phyloP scores from a whole-genome alignment of 2,797 vertebrate genomes.

The Harpagifer antarcticus region DNA sequence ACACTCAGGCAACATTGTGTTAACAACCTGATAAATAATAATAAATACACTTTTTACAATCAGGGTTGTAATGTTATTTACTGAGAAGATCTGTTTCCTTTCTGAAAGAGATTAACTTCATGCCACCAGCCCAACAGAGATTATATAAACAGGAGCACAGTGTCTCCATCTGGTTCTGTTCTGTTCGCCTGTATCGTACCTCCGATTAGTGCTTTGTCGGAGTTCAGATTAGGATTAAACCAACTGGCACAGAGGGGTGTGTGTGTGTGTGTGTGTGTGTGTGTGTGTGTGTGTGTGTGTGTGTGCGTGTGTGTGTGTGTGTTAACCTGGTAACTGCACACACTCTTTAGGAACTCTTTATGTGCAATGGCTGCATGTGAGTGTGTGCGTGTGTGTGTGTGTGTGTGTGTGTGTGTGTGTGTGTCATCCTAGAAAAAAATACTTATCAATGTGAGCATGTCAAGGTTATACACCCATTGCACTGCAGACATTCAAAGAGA shows the following conservation, averaged over 20 bases:
- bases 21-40: no score
- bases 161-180: conserved; percentile 63
- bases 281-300: conserved; percentile 3
- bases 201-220: conserved; percentile 57
- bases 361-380: no score
- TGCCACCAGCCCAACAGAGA: conserved; percentile 36
- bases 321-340: no score
- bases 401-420: no score
- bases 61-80: conserved; percentile 4
- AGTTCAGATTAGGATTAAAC: conserved; percentile 73
- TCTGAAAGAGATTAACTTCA: conserved; percentile 50
- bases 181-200: conserved; percentile 44
- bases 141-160: conserved; percentile 67
- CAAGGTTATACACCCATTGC: conserved; percentile 35
- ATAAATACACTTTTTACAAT: not conserved
- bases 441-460: conserved; percentile 33
- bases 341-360: no score
- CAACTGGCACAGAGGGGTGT: conserved; percentile 23
- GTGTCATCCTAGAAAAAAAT: not conserved
- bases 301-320: not conserved
- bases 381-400: no score
- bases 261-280: conserved; percentile 3
- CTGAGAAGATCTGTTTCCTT: conserved; percentile 19
- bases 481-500: conserved; percentile 8
- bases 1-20: not conserved